A percentile compares a stretch with the other conserved stretches of the same genome.
These are phyloP conservation scores for Bombus sylvicola DNA, from an alignment of 1,140 invertebrate species.

Conservation along the genomic window DNA sequence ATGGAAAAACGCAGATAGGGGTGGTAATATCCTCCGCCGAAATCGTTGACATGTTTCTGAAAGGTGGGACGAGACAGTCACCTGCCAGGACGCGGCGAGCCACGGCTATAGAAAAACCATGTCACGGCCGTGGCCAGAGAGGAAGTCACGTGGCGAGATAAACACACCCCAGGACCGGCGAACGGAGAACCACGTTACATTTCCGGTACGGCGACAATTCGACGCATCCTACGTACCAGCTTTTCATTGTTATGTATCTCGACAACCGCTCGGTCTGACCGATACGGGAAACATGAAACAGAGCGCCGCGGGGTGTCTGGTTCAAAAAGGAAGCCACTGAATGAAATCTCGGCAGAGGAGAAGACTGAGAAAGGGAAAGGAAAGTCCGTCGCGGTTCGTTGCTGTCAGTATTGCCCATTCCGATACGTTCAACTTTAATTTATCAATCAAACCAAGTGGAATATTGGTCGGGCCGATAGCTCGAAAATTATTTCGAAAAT, in stretches of 20 bases:
- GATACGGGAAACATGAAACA: constrained; percentile 50
- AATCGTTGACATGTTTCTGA: constrained; percentile 20
- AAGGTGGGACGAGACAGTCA: not conserved
- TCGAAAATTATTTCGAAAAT: not conserved
- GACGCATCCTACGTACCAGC: constrained; percentile 37
- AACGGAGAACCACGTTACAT: constrained; percentile 27
- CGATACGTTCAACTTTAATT: constrained; percentile 29
- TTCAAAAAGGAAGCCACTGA: constrained; percentile 46
- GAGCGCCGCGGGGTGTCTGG: constrained; percentile 49
- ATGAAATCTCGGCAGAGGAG: constrained; percentile 39
- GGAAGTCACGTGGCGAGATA: constrained; percentile 44
- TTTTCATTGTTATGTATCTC: constrained; percentile 45
- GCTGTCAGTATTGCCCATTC: not conserved
- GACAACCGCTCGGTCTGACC: constrained; percentile 22
- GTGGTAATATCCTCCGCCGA: not conserved
- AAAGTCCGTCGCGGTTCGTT: not conserved
- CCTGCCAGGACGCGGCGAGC: constrained; percentile 8
- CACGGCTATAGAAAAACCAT: constrained; percentile 6
- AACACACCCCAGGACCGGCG: constrained; percentile 17
- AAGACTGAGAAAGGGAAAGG: constrained; percentile 15
- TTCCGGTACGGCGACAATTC: constrained; percentile 45
- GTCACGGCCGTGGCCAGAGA: not conserved
- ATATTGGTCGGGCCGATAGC: not conserved
- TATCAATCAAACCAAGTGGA: constrained; percentile 12
- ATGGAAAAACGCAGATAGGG: not conserved